Conservation (phyloP, 2,113 vertebrate species). For the Pseudopipra pipra region DNA sequence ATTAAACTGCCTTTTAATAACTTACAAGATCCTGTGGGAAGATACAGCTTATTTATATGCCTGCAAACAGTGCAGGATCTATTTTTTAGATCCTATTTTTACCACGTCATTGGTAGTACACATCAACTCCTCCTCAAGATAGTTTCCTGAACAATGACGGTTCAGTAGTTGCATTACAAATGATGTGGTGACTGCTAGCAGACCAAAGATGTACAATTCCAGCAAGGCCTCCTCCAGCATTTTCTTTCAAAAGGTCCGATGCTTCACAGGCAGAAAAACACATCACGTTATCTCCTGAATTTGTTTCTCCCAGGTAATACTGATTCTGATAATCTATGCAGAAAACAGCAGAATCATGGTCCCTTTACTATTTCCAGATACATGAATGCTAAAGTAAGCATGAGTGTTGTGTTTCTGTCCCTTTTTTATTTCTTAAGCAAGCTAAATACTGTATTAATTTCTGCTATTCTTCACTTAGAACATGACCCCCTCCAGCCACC, state of each 20-base stretch:
- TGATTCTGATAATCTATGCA: not conserved
- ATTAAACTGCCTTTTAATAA: not conserved
- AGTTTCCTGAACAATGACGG: not conserved
- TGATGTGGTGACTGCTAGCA: not conserved
- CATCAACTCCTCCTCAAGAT: not conserved
- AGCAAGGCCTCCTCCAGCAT: not conserved
- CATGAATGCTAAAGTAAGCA: not conserved
- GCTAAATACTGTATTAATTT: not conserved
- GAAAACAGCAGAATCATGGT: not conserved
- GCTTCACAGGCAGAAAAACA: not conserved
- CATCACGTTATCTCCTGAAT: not conserved
- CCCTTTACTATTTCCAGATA: not conserved
- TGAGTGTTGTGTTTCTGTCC: not conserved
- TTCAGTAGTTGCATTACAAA: not conserved
- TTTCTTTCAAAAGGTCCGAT: not conserved
- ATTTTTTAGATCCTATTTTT: not conserved
- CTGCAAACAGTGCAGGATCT: not conserved
- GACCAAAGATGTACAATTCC: not conserved
- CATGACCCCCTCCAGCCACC: not conserved
- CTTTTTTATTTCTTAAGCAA: not conserved
- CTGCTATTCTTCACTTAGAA: not conserved
- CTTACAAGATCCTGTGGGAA: not conserved
- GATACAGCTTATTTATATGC: not conserved
- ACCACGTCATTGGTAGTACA: not conserved
- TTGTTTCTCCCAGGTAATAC: not conserved